A percentile compares a stretch with the other conserved stretches of the same genome.
Conservation (phyloP, 2,797 vertebrate genomes). For the Pachyuromys duprasi region DNA sequence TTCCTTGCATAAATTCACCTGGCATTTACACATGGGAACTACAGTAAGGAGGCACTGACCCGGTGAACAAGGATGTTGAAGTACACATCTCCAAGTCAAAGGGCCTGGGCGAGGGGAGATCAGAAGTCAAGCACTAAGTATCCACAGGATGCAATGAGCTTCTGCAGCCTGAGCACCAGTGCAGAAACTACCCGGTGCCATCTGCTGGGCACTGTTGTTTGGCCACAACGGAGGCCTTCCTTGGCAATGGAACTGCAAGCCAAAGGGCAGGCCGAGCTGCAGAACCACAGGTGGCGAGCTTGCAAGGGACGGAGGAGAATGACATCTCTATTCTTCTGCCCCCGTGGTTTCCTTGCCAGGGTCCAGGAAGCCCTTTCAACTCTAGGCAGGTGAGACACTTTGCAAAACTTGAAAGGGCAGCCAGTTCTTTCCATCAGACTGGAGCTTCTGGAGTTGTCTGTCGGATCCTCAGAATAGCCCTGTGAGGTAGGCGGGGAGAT, state of each 20-base stretch:
- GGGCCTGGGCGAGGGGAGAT: background rate
- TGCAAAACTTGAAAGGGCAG: background rate
- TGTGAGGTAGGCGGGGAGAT: constrained; percentile 13
- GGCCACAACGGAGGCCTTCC: background rate
- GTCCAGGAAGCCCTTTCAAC: background rate
- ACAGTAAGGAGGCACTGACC: background rate
- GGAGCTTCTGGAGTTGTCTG: background rate
- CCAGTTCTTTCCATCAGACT: background rate
- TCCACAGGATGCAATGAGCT: background rate
- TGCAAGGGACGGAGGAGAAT: background rate
- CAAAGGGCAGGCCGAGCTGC: too few species aligned
- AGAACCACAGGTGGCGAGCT: background rate
- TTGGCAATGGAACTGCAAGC: background rate
- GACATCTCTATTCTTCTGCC: too few species aligned
- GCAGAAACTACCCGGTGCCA: background rate
- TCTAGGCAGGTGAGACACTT: background rate
- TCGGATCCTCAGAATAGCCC: background rate
- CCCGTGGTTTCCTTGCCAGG: background rate
- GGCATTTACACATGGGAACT: background rate
- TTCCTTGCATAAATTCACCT: background rate
- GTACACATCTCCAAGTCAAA: too few species aligned
- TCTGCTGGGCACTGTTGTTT: background rate
- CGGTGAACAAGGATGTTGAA: background rate
- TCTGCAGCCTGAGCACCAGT: background rate
- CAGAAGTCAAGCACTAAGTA: background rate